phyloP scores from a whole-genome alignment of 2,797 vertebrate genomes.

The Protosalanx chinensis region DNA sequence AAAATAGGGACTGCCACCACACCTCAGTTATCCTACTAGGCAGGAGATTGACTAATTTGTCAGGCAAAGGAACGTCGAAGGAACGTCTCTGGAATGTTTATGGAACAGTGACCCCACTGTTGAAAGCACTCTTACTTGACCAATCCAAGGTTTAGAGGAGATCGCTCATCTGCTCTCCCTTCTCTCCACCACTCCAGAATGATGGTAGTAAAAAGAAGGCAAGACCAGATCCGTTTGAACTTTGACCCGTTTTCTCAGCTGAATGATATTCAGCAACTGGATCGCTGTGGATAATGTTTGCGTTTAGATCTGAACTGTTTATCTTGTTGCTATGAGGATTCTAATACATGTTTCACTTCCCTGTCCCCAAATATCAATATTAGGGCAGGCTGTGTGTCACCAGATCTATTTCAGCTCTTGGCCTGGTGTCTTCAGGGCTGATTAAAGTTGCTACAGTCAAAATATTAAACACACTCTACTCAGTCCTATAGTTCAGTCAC shows the following conservation, averaged over 20 bases:
- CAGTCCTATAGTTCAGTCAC: not conserved
- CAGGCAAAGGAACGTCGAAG: constrained; percentile 26
- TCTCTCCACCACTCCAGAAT: too few relatives aligned
- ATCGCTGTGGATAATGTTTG: not conserved
- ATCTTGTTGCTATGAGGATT: not conserved
- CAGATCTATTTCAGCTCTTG: not conserved
- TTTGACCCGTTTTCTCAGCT: not conserved
- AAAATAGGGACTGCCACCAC: constrained; percentile 3
- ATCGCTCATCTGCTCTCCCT: not conserved
- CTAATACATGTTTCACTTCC: not conserved
- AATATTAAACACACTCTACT: not conserved
- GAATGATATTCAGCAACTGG: not conserved
- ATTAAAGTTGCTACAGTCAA: not conserved
- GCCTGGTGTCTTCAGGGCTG: not conserved
- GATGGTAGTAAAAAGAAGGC: not conserved
- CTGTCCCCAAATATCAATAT: not conserved
- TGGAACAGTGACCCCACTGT: constrained; percentile 17
- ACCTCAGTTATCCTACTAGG: not conserved
- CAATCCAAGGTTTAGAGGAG: not conserved
- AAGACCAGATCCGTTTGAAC: not conserved
- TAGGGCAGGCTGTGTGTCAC: not conserved
- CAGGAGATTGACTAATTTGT: constrained; percentile 35
- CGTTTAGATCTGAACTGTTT: not conserved
- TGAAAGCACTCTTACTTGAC: not conserved
- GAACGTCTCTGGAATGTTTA: constrained; percentile 51